Conservation (phyloP, 2,888 invertebrate species). For the Vanessa cardui region DNA sequence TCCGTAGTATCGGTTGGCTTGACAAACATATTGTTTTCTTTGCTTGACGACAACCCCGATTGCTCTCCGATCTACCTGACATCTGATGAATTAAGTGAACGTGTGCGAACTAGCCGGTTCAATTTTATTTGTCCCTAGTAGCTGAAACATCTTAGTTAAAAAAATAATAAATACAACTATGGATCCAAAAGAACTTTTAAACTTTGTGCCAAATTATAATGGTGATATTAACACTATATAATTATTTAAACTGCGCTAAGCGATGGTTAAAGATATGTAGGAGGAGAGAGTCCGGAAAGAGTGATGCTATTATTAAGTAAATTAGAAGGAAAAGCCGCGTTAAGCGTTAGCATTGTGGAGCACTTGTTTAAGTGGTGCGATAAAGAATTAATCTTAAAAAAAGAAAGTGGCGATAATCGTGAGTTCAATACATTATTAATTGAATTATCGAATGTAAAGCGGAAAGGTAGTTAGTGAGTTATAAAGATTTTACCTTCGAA, state of each 20-base stretch:
- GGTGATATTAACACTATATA: conserved; percentile 25
- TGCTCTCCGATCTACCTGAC: too few relatives aligned
- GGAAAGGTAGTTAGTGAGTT: conserved; percentile 17
- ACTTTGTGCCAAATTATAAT: conserved; percentile 17
- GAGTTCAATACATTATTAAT: conserved; percentile 21
- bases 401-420: conserved; percentile 19
- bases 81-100: too few relatives aligned
- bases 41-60: too few relatives aligned
- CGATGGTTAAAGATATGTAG: conserved; percentile 20
- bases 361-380: conserved; percentile 10
- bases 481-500: conserved; percentile 31
- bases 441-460: conserved; percentile 13
- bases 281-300: conserved; percentile 23
- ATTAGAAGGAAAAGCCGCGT: conserved; percentile 4
- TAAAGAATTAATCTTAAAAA: conserved; percentile 14
- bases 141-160: too few relatives aligned
- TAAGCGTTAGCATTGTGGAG: conserved; percentile 13
- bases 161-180: not conserved
- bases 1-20: too few relatives aligned
- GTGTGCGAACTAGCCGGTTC: too few relatives aligned
- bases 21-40: too few relatives aligned
- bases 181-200: conserved; percentile 4
- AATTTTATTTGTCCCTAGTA: conserved; percentile 9
- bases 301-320: conserved; percentile 26
- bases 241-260: conserved; percentile 29